phyloP scores from a whole-genome alignment of 2,113 vertebrate genomes.

The Malurus alboscapulatus region DNA sequence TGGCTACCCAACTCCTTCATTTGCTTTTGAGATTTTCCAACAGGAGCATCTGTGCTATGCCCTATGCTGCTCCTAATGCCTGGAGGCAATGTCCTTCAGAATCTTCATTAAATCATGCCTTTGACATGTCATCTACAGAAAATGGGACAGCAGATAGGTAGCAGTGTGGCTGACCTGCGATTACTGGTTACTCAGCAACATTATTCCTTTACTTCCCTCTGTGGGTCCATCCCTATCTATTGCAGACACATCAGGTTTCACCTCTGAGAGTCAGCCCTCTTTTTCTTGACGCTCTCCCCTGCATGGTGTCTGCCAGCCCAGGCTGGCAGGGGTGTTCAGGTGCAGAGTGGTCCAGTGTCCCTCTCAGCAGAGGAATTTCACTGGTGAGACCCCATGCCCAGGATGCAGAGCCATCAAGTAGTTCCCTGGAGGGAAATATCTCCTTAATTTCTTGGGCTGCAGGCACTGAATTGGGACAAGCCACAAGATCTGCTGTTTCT shows the following conservation, averaged over 20 bases:
- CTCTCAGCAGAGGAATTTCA: fast-evolving
- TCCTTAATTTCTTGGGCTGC: neutral
- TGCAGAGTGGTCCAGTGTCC: fast-evolving
- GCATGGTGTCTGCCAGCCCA: fast-evolving
- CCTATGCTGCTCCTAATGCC: neutral
- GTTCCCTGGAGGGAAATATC: neutral
- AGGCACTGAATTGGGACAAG: neutral
- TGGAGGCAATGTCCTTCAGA: neutral
- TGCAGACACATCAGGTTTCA: neutral
- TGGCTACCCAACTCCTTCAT: neutral
- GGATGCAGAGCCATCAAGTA: fast-evolving
- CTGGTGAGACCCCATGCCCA: fast-evolving
- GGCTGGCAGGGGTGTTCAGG: fast-evolving
- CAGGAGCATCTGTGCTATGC: neutral
- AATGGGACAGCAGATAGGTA: neutral
- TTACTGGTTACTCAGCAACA: neutral
- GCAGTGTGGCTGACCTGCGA: neutral
- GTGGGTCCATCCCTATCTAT: fast-evolving
- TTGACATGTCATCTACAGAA: neutral
- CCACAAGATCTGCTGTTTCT: neutral
- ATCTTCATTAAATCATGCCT: conserved; percentile 24
- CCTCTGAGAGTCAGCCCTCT: neutral
- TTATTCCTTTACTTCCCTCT: neutral
- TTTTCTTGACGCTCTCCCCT: fast-evolving
- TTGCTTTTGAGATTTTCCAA: neutral